Base-by-base conservation (phyloP, 2,113 vertebrate species). In the Pandion haliaetus region DNA sequence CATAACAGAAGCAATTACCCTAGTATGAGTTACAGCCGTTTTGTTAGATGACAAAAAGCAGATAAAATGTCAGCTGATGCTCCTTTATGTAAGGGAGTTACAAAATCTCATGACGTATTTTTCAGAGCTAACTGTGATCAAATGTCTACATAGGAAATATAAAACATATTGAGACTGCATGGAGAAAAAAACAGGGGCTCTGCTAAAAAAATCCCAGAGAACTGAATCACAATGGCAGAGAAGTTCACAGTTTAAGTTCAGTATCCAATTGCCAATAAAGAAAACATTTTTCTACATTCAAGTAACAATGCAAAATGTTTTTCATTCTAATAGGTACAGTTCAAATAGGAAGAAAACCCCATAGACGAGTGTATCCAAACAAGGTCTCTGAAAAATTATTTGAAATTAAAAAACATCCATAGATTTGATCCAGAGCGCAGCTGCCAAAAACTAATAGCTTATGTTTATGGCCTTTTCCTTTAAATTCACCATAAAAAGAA, bases 11-110 rank as follows among this genome's bases (percentile, higher is more conserved):
- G 42, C 61, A 84, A 92, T 93, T 86, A 61, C 58, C 23, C 73
- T 69, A 36, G 50, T 20, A 40, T 20, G 69, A 92, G 49, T 55
- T 92, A 34, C 80, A 93, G 86, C 61, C 1, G 1, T 52, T 86
- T 42, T 26, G 38, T 31, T 59, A 82, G 82, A 67, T 67, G 90
- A 81, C 76, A 78, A 94, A 84, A 81, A 91, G 82, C 93, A 95
- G 88, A 86, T 92, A 95, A 93, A 83, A 87, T 85, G 79, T 81
- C 83, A 63, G 79, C 74, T 88, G 82, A 66, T 17, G 3, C 74
- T 81, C 57, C 86, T 91, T 93, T 93, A 86, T 84, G 62, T 55
- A 86, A 95, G 29, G 47, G 55, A 90, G 40, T 96, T 96, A 93
- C 82, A 95, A 96, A 93, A 94, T 47, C 79, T 28, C 29, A 3